Base-by-base conservation (phyloP, 2,113 vertebrate genomes). In the Lontra canadensis region DNA sequence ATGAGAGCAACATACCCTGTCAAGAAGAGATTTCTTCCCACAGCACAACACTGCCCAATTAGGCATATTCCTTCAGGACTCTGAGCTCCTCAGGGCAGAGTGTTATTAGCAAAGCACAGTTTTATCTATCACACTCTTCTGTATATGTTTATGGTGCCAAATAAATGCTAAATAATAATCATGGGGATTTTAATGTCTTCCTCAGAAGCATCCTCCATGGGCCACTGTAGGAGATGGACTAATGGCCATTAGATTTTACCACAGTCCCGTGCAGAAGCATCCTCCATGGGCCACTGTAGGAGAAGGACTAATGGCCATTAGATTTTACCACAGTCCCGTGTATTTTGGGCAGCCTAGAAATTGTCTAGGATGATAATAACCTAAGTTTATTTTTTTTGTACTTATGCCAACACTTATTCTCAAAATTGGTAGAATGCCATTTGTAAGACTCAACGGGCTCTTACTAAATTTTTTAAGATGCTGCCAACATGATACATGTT, bases 401-500 rank as follows among this genome's bases (percentile, higher is more conserved):
- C 31, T 80, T 63, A 84, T 21, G 34, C 21, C 26, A 29, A 59
- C 23, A 26, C 34, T 9, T 23, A 65, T 44, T 88, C 91, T 92
- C 67, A 49, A 52, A 92, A 82, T 39, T 14, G 57, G 49, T 44
- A 29, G 73, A 31, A 31, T 29, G 49, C 7, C 61, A 29, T 39
- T 36, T 61, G 15, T 71, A 47, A 59, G 74, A 34, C 59, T 18
- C 7, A 1, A 15, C 0, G 6, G 61, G 31, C 21, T 71, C 36
- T 78, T 21, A n/a, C 2, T 20, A 79, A 42, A 17, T 9, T 36
- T 61, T 63, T 69, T 1, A 23, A 11, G 21, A 34, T 20, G n/a
- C 6, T 44, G 15, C 7, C 15, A 14, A 6, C 20, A 29, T 1
- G 25, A 34, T 4, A 14, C 20, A 0, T 1, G 0, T 14, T 49